phyloP scores from a whole-genome alignment of 2,113 vertebrate genomes.

The Bagarius yarrelli region DNA sequence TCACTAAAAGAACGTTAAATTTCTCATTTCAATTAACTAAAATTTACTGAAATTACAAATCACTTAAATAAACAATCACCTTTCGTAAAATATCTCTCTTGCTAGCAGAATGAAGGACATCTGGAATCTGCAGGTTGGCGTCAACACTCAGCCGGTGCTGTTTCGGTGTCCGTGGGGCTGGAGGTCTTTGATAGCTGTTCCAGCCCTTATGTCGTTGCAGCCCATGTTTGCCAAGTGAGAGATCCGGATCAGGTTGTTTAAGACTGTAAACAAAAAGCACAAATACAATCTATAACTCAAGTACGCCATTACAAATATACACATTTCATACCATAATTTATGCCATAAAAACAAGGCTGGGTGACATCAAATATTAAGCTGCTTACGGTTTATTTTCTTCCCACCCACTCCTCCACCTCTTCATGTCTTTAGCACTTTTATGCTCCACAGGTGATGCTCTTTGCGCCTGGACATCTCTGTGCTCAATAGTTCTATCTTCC shows the following conservation, averaged over 20 bases:
- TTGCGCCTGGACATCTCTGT: slow-evolving; percentile 51
- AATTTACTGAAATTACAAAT: too few relatives aligned
- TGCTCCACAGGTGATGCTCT: slow-evolving; percentile 66
- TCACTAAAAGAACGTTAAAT: too few relatives aligned
- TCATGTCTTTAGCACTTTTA: slow-evolving; percentile 83
- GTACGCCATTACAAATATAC: background rate
- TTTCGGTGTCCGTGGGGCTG: slow-evolving; percentile 80
- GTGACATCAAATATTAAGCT: background rate
- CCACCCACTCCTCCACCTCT: slow-evolving; percentile 94
- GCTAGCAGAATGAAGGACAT: slow-evolving; percentile 86
- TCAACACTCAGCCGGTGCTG: slow-evolving; percentile 93
- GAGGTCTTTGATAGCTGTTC: slow-evolving; percentile 74
- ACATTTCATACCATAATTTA: background rate
- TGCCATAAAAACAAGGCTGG: background rate
- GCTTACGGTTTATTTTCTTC: slow-evolving; percentile 94
- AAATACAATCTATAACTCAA: background rate
- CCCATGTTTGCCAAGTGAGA: slow-evolving; percentile 72
- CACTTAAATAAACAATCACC: too few relatives aligned
- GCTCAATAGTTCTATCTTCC: slow-evolving; percentile 76
- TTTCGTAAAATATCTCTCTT: slow-evolving; percentile 93
- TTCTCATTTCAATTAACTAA: too few relatives aligned
- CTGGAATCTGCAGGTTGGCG: slow-evolving; percentile 94
- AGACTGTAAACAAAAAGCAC: slow-evolving; percentile 64
- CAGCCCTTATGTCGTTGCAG: slow-evolving; percentile 82
- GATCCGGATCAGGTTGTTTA: slow-evolving; percentile 77